Conservation (phyloP, 2,113 vertebrate species). For the Jacana jacana region DNA sequence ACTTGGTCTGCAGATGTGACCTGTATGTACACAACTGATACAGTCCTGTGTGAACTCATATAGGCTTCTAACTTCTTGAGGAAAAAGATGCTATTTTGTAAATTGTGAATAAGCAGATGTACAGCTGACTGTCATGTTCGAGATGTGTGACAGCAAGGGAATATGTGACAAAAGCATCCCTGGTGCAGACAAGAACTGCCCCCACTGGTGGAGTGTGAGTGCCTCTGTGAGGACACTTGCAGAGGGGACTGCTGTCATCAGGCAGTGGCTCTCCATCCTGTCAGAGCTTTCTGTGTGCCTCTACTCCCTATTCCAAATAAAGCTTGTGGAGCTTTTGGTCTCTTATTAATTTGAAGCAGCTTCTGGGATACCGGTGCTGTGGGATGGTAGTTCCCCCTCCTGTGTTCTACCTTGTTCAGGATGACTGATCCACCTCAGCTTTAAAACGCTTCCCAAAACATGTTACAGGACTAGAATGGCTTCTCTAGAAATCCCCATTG, state of each 20-base stretch:
- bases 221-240: neutral
- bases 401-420: fast-evolving
- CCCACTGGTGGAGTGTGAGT: neutral
- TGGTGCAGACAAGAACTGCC: neutral
- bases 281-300: neutral
- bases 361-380: neutral
- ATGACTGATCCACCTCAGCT: neutral
- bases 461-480: neutral
- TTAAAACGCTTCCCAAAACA: neutral
- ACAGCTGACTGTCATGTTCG: neutral
- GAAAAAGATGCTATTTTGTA: neutral
- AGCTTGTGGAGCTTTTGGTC: neutral
- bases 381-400: neutral
- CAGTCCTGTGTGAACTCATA: neutral
- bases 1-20: neutral
- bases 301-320: neutral
- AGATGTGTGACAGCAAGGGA: neutral
- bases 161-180: fast-evolving
- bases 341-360: neutral
- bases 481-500: neutral
- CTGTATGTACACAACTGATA: neutral
- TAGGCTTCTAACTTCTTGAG: neutral
- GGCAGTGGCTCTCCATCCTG: neutral
- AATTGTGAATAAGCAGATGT: neutral
- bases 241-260: fast-evolving